Base-by-base conservation (phyloP, 2,797 vertebrate genomes). In the Spatula clypeata region DNA sequence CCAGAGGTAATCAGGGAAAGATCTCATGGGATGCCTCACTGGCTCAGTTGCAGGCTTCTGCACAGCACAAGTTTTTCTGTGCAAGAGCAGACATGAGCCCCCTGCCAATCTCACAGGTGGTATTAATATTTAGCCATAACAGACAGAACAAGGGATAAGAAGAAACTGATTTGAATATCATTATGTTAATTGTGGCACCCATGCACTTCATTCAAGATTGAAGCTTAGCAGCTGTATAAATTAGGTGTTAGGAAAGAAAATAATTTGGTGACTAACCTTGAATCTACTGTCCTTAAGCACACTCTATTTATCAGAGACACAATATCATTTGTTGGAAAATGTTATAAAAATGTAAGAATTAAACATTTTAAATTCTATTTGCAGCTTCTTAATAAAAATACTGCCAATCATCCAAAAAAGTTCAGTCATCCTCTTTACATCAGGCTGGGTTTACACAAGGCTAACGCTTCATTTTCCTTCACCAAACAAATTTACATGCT, bases 41-140 rank as follows among this genome's bases (percentile, higher is more conserved):
- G 3, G 4, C 27, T 71, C 21, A 32, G 47, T 42, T 34, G 47
- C 36, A 60, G 47, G 4, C 24, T 72, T 86, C 38, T 71, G 23
- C 27, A 49, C 17, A 82, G 64, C 27, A n/a, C 18, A 62, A 49
- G 7, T 70, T 54, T 55, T 85, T 26, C 49, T 45, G 27, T 20
- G n/a, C 31, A 61, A 29, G 15, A 60, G 11, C 1, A 2, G 60
- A 88, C 1, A 1, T 11, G n/a, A 53, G 6, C 17, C 1, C 1
- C n/a, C n/a, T 44, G 45, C 61, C 38, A 64, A 38, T 65, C n/a
- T 81, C 84, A 40, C 31, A 32, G 47, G 51, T 36, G 58, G 6
- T 47, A 29, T 32, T 44, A 86, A 90, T 79, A 32, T 34, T 71
- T 74, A 86, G 54, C 57, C 65, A 58, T 38, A 92, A 65, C 0